Conservation (phyloP, 1,140 invertebrate genomes). For the Tetraneura akinire region DNA sequence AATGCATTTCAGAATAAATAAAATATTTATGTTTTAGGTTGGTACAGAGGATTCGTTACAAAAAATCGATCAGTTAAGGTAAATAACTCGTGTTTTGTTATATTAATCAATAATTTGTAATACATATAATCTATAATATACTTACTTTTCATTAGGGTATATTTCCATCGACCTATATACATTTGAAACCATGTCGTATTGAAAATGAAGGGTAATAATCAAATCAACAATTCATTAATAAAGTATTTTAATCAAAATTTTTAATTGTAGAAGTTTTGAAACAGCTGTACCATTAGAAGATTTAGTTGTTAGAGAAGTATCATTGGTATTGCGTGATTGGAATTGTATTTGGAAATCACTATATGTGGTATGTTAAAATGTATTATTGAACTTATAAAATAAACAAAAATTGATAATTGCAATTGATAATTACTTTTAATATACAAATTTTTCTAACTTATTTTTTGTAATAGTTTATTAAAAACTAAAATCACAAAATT, state of each 20-base stretch:
- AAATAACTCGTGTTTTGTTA: constrained; percentile 49
- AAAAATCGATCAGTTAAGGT: constrained; percentile 76
- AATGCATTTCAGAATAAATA: too few relatives aligned
- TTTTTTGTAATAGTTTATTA: too few relatives aligned
- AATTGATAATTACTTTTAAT: too few relatives aligned
- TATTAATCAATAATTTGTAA: neutral
- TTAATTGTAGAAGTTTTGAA: constrained; percentile 64
- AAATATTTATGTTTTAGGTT: constrained; percentile 67
- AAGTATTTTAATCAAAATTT: constrained; percentile 49
- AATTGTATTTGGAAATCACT: constrained; percentile 86
- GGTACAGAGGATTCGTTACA: constrained; percentile 82
- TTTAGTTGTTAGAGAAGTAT: constrained; percentile 86
- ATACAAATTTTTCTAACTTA: too few relatives aligned
- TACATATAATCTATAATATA: neutral
- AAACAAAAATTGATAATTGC: too few relatives aligned
- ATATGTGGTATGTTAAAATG: constrained; percentile 74
- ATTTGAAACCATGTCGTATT: constrained; percentile 41
- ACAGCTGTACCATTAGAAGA: constrained; percentile 77
- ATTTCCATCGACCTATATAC: constrained; percentile 45
- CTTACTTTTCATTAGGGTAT: constrained; percentile 20
- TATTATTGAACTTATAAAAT: neutral
- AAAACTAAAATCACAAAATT: too few relatives aligned
- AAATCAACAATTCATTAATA: neutral
- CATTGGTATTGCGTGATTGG: constrained; percentile 90
- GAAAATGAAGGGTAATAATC: constrained; percentile 41